Percentiles rank a stretch among this genome's conserved stretches.
Conservation (phyloP, 2,888 invertebrate genomes). For the Tiliacea citrago region DNA sequence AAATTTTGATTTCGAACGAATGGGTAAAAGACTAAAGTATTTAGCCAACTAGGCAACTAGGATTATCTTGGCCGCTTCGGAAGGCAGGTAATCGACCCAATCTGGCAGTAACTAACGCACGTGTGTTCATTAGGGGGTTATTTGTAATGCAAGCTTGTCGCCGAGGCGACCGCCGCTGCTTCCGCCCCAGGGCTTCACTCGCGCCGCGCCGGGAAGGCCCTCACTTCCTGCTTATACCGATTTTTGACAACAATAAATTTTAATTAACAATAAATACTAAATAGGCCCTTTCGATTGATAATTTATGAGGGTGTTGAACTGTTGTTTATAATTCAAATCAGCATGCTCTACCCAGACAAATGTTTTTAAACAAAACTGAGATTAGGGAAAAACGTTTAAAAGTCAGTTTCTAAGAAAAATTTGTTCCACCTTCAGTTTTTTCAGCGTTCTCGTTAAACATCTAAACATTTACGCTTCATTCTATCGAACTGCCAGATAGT, state of each 20-base stretch:
- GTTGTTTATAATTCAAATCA: constrained; percentile 19
- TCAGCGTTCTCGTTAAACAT: constrained; percentile 23
- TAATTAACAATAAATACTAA: constrained; percentile 77
- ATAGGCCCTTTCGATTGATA: constrained; percentile 67
- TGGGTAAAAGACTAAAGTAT: constrained; percentile 8
- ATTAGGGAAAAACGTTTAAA: constrained; percentile 14
- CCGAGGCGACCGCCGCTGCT: constrained; percentile 76
- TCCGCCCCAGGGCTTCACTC: constrained; percentile 86
- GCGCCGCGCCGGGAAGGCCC: constrained; percentile 85
- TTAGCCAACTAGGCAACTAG: constrained; percentile 43
- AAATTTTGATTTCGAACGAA: neutral
- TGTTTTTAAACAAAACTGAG: constrained; percentile 7
- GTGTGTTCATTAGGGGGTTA: constrained; percentile 87
- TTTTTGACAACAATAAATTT: constrained; percentile 85
- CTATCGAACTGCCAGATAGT: constrained; percentile 27
- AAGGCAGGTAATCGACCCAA: constrained; percentile 78
- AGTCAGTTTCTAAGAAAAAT: constrained; percentile 28
- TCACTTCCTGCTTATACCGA: constrained; percentile 86
- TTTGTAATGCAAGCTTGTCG: constrained; percentile 88
- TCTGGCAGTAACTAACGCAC: constrained; percentile 74
- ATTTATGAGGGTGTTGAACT: constrained; percentile 75
- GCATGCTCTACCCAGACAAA: neutral
- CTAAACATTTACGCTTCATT: constrained; percentile 35
- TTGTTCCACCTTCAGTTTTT: constrained; percentile 30
- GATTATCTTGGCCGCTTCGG: constrained; percentile 54